A percentile compares a stretch with the other conserved stretches of the same genome.
Evolutionary conservation across 2,888 invertebrate species (phyloP).

Genomic region (Agriopis marginaria): DNA sequence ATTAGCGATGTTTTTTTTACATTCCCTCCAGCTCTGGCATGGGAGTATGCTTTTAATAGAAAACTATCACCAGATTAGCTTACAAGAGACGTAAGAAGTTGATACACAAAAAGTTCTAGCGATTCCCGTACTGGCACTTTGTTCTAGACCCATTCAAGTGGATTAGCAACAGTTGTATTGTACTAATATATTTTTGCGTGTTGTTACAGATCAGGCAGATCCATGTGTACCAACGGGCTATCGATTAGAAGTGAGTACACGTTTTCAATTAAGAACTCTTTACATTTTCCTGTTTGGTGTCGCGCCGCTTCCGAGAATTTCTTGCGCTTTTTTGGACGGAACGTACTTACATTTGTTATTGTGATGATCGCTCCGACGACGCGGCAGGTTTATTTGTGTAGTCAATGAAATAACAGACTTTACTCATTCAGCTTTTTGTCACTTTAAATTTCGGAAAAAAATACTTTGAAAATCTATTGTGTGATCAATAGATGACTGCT

Average conservation of each 20-base stretch:
- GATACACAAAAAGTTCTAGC: not conserved
- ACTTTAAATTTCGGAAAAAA: slow-evolving; percentile 16
- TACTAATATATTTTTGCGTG: slow-evolving; percentile 21
- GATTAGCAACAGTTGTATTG: slow-evolving; percentile 13
- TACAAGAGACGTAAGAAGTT: not conserved
- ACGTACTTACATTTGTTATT: slow-evolving; percentile 29
- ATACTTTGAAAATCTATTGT: slow-evolving; percentile 24
- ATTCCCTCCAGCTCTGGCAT: no score
- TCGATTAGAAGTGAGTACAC: slow-evolving; percentile 40
- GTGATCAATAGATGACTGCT: not conserved
- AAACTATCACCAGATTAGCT: not conserved
- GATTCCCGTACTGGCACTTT: not conserved
- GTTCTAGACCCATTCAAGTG: slow-evolving; percentile 10
- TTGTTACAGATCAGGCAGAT: slow-evolving; percentile 36
- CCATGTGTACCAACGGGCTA: slow-evolving; percentile 17
- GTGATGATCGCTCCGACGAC: slow-evolving; percentile 21
- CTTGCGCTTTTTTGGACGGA: slow-evolving; percentile 33
- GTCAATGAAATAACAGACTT: slow-evolving; percentile 38
- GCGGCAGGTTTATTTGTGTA: slow-evolving; percentile 33
- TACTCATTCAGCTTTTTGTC: slow-evolving; percentile 35
- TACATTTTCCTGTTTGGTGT: slow-evolving; percentile 42
- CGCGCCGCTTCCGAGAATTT: slow-evolving; percentile 36
- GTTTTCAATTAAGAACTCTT: slow-evolving; percentile 32
- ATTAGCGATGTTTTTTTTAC: no score
- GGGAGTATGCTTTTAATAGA: no score